Evolutionary conservation across 1,140 invertebrate genomes (phyloP).

Genomic region (Drosophila ercepeae): DNA sequence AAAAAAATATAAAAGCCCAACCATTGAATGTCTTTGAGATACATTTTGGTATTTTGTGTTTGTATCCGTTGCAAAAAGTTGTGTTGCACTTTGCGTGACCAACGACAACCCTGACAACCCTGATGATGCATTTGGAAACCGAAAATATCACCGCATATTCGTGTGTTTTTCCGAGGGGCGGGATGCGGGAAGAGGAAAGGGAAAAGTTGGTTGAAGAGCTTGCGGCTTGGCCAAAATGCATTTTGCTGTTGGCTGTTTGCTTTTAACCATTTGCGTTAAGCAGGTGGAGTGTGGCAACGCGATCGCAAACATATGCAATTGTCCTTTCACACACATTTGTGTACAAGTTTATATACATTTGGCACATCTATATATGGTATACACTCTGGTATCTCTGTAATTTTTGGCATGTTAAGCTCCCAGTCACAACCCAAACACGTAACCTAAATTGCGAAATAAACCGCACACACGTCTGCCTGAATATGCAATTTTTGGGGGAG

Average conservation of each 20-base stretch:
- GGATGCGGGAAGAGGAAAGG: not conserved
- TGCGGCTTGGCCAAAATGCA: conserved; percentile 67
- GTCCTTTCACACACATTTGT: conserved; percentile 5
- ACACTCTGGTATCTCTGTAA: conserved; percentile 25
- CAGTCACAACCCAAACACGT: conserved; percentile 59
- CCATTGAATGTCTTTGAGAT: conserved; percentile 3
- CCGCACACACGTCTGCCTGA: conserved; percentile 49
- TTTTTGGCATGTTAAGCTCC: conserved; percentile 63
- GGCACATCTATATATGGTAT: conserved; percentile 9
- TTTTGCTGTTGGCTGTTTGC: conserved; percentile 71
- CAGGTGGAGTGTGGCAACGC: conserved; percentile 34
- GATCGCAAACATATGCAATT: conserved; percentile 55
- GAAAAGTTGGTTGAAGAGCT: conserved; percentile 8
- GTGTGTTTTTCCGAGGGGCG: conserved; percentile 1
- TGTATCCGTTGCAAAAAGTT: conserved; percentile 36
- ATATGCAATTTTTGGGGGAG: not conserved
- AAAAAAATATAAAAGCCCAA: conserved; percentile 33
- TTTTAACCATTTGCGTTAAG: conserved; percentile 64
- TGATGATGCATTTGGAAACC: conserved; percentile 60
- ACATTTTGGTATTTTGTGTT: conserved; percentile 51
- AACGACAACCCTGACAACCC: conserved; percentile 28
- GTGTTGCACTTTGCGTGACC: conserved; percentile 33
- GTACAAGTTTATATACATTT: not conserved
- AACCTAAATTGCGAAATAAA: conserved; percentile 75
- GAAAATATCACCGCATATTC: conserved; percentile 24